Percentiles rank a stretch among this genome's conserved stretches.
These are phyloP conservation scores for Rafetus swinhoei DNA, from an alignment of 2,113 vertebrate genomes.

Conservation along the genomic window DNA sequence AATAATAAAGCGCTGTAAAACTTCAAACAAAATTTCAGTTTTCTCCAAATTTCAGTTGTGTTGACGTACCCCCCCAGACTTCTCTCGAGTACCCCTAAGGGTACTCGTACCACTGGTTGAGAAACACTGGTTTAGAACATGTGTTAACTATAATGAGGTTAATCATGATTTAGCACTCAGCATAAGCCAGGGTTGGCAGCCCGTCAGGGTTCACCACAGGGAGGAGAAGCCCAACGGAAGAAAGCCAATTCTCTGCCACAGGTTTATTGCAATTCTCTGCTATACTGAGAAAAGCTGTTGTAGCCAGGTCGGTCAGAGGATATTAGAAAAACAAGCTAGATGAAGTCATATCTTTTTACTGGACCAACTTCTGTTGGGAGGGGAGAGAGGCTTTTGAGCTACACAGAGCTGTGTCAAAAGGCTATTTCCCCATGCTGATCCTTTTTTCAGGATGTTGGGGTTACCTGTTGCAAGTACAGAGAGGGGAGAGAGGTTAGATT, in stretches of 20 bases:
- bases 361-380: not conserved
- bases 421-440: too few relatives aligned
- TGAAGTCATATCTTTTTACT: not conserved
- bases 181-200: not conserved
- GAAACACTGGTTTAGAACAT: not conserved
- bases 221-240: conserved; percentile 56
- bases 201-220: accelerated
- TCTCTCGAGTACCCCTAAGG: too few relatives aligned
- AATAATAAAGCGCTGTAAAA: too few relatives aligned
- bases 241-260: conserved; percentile 17
- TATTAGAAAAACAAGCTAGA: not conserved
- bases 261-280: not conserved
- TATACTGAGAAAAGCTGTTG: accelerated
- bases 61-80: too few relatives aligned
- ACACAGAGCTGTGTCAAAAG: not conserved
- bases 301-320: not conserved
- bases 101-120: too few relatives aligned
- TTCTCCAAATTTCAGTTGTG: too few relatives aligned
- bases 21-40: too few relatives aligned
- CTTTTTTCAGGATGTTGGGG: too few relatives aligned
- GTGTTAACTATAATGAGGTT: not conserved
- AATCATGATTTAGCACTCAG: not conserved
- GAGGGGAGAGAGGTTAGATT: too few relatives aligned
- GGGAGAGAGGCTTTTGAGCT: not conserved
- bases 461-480: too few relatives aligned